Conservation (phyloP, 2,113 vertebrate species). For the Gulo gulo region DNA sequence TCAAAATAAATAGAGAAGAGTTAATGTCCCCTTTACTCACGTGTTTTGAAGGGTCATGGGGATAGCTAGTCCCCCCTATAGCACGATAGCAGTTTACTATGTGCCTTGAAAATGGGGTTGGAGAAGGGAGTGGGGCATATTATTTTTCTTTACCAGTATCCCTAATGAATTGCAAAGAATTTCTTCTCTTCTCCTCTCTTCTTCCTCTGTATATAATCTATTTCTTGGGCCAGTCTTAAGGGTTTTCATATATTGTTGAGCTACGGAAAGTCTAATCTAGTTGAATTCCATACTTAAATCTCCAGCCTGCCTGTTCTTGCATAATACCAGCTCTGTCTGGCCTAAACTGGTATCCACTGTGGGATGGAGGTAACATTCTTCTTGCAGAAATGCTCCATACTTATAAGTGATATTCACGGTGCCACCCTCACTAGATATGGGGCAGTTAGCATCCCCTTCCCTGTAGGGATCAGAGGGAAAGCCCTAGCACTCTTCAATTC, state of each 20-base stretch:
- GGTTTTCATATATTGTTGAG: neutral
- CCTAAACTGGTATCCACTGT: neutral
- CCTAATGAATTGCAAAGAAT: neutral
- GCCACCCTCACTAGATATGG: accelerated
- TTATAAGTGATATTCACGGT: neutral
- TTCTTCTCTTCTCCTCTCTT: neutral
- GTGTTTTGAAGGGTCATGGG: neutral
- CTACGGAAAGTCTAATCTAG: neutral
- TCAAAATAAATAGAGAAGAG: conserved; percentile 6
- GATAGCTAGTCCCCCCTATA: neutral
- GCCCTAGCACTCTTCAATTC: neutral
- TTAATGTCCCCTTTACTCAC: neutral
- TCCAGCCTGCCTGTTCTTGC: neutral
- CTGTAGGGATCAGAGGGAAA: neutral
- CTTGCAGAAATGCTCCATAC: neutral
- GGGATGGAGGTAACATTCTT: neutral
- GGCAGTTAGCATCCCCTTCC: neutral
- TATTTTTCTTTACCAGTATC: neutral
- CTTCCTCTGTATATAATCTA: neutral
- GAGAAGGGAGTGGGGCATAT: neutral
- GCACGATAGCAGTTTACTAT: neutral
- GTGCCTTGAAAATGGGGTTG: neutral
- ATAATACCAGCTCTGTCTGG: neutral
- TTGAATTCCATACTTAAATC: neutral
- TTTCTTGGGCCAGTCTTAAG: neutral